Evolutionary conservation across 2,888 invertebrate species (phyloP).

Genomic region (Cryptops parisi): DNA sequence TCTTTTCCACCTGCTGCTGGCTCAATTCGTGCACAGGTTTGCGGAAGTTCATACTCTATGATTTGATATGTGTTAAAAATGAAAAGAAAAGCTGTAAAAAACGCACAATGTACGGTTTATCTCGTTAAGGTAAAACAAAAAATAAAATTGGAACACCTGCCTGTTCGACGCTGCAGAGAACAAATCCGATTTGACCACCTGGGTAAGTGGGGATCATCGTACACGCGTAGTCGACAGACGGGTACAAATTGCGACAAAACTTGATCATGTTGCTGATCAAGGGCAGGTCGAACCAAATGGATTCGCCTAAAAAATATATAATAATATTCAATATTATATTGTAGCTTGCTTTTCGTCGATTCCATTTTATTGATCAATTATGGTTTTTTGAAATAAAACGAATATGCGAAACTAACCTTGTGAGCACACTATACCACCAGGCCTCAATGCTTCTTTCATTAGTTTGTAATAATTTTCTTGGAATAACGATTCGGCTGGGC

Average conservation of each 20-base stretch:
- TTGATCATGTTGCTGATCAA: constrained; percentile 58
- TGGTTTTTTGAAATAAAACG: background rate
- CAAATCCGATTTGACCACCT: constrained; percentile 90
- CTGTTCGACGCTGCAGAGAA: constrained; percentile 62
- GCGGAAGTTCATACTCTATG: constrained; percentile 45
- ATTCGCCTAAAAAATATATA: constrained; percentile 45
- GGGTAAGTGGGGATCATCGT: constrained; percentile 91
- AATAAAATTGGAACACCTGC: constrained; percentile 31
- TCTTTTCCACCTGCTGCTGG: constrained; percentile 48
- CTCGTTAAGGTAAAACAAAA: background rate
- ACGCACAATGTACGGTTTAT: background rate
- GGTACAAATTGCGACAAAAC: constrained; percentile 63
- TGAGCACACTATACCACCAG: constrained; percentile 83
- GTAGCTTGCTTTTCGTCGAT: background rate
- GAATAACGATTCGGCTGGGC: constrained; percentile 54
- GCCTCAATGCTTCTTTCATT: constrained; percentile 65
- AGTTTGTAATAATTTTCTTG: constrained; percentile 68
- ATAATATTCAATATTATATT: background rate
- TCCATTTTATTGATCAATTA: too few species aligned
- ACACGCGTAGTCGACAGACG: constrained; percentile 60
- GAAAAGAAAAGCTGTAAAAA: background rate
- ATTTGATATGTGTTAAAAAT: background rate
- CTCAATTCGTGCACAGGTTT: constrained; percentile 48
- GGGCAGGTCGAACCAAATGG: constrained; percentile 50
- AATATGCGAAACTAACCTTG: constrained; percentile 39